Conservation (phyloP, 2,797 vertebrate genomes). For the Alouatta caraya region DNA sequence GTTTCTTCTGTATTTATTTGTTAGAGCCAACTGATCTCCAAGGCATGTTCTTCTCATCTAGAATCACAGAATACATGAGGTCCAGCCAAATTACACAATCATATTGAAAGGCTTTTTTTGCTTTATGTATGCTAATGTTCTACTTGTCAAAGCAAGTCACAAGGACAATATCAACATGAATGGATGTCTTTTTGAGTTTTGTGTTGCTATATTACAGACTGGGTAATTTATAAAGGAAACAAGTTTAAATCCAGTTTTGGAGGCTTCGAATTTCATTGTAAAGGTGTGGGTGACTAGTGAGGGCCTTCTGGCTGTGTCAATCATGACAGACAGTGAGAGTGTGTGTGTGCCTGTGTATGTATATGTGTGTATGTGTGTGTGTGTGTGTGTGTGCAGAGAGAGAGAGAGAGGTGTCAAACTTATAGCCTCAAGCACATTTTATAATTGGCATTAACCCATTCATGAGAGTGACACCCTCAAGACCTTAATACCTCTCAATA, state of each 20-base stretch:
- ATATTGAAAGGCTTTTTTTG: neutral
- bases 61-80: neutral
- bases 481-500: neutral
- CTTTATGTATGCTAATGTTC: neutral
- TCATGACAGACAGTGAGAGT: neutral
- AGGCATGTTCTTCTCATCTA: neutral
- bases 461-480: neutral
- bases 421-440: neutral
- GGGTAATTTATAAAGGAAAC: neutral
- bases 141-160: neutral
- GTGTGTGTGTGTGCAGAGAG: too few species aligned
- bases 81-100: neutral
- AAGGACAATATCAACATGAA: neutral
- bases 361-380: too few species aligned
- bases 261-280: neutral
- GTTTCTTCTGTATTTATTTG: neutral
- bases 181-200: neutral
- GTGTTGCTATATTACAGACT: neutral
- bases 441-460: neutral
- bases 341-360: too few species aligned
- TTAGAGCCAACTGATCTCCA: neutral
- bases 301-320: neutral
- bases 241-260: neutral
- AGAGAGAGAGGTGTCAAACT: neutral
- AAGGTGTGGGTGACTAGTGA: neutral